Base-by-base conservation (phyloP, 2,797 vertebrate species). In the Pseudochromis fuscus region DNA sequence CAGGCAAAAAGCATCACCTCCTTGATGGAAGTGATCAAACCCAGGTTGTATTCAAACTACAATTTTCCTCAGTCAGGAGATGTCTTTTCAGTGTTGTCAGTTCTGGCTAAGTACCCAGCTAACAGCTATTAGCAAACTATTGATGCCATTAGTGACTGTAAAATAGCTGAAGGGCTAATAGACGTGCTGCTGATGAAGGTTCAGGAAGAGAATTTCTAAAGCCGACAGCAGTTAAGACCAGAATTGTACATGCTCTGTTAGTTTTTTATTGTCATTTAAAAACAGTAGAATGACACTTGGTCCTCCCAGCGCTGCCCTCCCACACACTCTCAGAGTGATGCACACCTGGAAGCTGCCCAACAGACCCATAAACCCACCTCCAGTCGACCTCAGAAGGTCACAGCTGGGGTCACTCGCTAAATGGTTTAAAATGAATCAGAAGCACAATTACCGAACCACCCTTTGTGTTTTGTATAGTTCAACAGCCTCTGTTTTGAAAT, bases 211-310 rank as follows among this genome's bases (percentile, higher is more conserved):
- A 19, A 23, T 21, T 51, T 40, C 2, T 25, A 7, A 58, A 57
- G 12, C 11, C 3, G 7, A 33, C n/a, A 6, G 18, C 31, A 35
- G 38, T 11, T n/a, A n/a, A n/a, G n/a, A n/a, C n/a, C n/a, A n/a
- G n/a, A n/a, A n/a, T n/a, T n/a, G n/a, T n/a, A n/a, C 19, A 4
- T 27, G 19, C 42, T 49, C 33, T 3, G 12, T n/a, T 31, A n/a
- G 23, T 44, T 19, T 73, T 33, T 44, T 24, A 58, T 53, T 40
- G 24, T 48, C 35, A 46, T 62, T 48, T 18, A 38, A 42, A 37
- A 30, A 25, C 11, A 45, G 23, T 16, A 58, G 21, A 66, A 45
- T 61, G 18, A 52, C 35, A 50, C 13, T 35, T 25, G 24, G 23
- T 49, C 23, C 27, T 11, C 6, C 42, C 27, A 66, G 12, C 19